phyloP scores from a whole-genome alignment of 1,140 invertebrate genomes.

The Gonioctena quinquepunctata region DNA sequence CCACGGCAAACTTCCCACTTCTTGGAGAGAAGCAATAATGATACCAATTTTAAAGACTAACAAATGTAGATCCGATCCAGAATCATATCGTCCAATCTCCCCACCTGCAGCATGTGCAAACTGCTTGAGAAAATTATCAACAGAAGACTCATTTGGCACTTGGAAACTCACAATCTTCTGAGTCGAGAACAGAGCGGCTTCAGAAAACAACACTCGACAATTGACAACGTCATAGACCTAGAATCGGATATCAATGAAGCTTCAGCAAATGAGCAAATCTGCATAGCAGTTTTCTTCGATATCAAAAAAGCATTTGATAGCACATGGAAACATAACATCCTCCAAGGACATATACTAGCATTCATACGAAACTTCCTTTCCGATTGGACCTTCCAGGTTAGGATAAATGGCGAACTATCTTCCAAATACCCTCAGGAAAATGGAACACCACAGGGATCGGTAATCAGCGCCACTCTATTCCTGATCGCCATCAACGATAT shows the following conservation, averaged over 20 bases:
- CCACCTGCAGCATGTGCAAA: slow-evolving; percentile 19
- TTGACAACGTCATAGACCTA: slow-evolving; percentile 2
- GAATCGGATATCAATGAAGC: slow-evolving; percentile 6
- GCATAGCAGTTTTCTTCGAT: slow-evolving; percentile 13
- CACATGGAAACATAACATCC: background rate
- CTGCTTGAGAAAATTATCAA: slow-evolving; percentile 20
- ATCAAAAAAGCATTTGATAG: slow-evolving; percentile 17
- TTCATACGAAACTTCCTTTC: background rate
- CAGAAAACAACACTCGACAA: background rate
- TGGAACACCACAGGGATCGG: no score
- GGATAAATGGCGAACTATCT: background rate
- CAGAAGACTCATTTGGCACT: slow-evolving; percentile 3
- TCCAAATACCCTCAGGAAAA: no score
- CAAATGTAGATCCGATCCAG: background rate
- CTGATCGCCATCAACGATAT: no score
- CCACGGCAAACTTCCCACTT: background rate
- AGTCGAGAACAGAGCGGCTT: background rate
- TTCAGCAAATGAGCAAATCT: slow-evolving; percentile 2
- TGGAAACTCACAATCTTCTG: slow-evolving; percentile 13
- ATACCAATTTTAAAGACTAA: background rate
- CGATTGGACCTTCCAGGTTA: background rate
- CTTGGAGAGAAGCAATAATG: background rate
- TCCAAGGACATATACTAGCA: background rate
- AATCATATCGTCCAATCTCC: slow-evolving; percentile 12
- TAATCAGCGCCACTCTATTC: no score